Base-by-base conservation (phyloP, 2,113 vertebrate species). In the Canis aureus region DNA sequence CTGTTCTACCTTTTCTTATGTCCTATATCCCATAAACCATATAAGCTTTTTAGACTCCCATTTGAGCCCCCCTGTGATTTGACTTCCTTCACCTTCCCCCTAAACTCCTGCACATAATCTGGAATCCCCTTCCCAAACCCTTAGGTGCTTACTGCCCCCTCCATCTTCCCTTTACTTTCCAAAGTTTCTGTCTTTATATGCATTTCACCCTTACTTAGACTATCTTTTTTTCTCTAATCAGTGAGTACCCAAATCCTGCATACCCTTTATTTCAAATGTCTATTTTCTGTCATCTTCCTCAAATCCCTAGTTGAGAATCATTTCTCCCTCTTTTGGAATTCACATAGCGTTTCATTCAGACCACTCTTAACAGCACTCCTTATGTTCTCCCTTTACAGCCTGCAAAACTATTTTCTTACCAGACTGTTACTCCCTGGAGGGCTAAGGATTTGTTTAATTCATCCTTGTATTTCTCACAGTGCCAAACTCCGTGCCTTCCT, bases 401-500 rank as follows among this genome's bases (percentile, higher is more conserved):
- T 62, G 55, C 10, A 27, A 78, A 43, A 60, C 38, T 59, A 0
- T 73, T 55, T 85, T 94, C 67, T 86, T 59, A 89, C 87, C 74
- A 81, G 55, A 59, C 27, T 67, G 12, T 83, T 80, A 59, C 53
- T 88, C n/a, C 69, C 53, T 78, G 5, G 20, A 35, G 20, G 23
- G 55, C 83, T 49, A 94, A 92, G 23, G 43, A 27, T 92, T 43
- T 84, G 29, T 78, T 69, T 94, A 27, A 74, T 95, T 94, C 38
- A 62, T 78, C 43, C 93, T 92, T 83, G 29, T 55, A 11, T 95
- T 97, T 92, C 43, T 71, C 49, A 80, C 16, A 82, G 62, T 83
- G 23, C 87, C 57, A 83, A 79, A 73, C 11, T 91, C 57, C 43
- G 7, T 74, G 81, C 74, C 64, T 87, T 90, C 23, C 74, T 95